Evolutionary conservation across 2,113 vertebrate species (phyloP).

Genomic region (Acanthochromis polyacanthus): DNA sequence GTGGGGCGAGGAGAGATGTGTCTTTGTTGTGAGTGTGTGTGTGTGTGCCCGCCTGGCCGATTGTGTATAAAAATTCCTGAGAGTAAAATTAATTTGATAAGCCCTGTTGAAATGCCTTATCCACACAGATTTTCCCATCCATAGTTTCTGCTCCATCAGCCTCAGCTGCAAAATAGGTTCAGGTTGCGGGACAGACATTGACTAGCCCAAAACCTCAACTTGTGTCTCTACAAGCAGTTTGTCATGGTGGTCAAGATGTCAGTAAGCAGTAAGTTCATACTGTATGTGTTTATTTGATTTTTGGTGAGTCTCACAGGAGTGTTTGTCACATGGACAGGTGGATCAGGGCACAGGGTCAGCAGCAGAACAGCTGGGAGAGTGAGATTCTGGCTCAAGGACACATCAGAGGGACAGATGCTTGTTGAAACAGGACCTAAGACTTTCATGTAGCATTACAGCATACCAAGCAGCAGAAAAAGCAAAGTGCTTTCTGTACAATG

Average conservation of each 20-base stretch:
- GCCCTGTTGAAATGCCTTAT: slow-evolving; percentile 50
- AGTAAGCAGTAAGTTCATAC: no score
- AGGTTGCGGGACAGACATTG: neutral
- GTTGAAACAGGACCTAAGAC: neutral
- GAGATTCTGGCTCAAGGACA: slow-evolving; percentile 35
- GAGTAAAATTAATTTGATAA: slow-evolving; percentile 64
- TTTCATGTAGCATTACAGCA: neutral
- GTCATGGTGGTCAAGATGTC: no score
- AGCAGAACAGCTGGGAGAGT: slow-evolving; percentile 32
- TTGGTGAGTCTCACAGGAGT: neutral
- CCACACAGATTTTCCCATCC: slow-evolving; percentile 46
- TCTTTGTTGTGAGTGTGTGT: slow-evolving; percentile 18
- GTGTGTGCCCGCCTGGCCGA: slow-evolving; percentile 12
- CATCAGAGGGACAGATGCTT: neutral
- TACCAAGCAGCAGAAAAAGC: slow-evolving; percentile 1
- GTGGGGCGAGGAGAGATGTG: neutral
- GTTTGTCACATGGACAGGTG: slow-evolving; percentile 31
- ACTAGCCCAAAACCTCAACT: neutral
- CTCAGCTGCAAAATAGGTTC: slow-evolving; percentile 5
- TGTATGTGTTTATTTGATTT: neutral
- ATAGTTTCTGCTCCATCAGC: slow-evolving; percentile 15
- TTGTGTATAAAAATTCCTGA: slow-evolving; percentile 46
- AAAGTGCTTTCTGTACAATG: neutral
- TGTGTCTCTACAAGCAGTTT: no score
- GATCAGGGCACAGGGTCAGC: slow-evolving; percentile 30